phyloP scores from a whole-genome alignment of 2,113 vertebrate species.

The Notiomystis cincta region DNA sequence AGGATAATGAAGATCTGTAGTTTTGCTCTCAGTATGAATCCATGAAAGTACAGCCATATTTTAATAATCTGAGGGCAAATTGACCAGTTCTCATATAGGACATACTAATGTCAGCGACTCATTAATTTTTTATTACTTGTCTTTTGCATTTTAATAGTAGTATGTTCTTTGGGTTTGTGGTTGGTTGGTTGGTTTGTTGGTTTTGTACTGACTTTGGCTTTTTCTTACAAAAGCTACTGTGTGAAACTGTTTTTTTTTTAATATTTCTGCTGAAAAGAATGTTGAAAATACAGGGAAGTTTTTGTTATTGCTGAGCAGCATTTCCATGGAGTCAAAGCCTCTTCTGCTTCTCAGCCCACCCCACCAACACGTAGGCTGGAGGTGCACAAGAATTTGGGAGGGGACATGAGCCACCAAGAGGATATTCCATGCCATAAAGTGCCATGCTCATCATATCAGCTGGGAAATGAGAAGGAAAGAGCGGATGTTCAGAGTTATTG shows the following conservation, averaged over 20 bases:
- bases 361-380: background rate
- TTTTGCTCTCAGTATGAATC: background rate
- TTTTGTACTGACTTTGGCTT: background rate
- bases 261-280: background rate
- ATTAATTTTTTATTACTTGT: background rate
- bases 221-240: background rate
- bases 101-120: background rate
- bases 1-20: background rate
- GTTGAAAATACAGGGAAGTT: background rate
- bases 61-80: background rate
- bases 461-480: background rate
- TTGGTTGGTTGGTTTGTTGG: too few species aligned
- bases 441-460: background rate
- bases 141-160: background rate
- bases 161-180: background rate
- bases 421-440: background rate
- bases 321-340: background rate
- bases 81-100: background rate
- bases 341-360: background rate
- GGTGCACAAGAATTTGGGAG: background rate
- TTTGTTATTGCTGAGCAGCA: background rate
- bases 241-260: background rate
- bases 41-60: background rate
- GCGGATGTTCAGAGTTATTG: accelerated
- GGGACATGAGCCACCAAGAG: background rate